Base-by-base conservation (phyloP, 2,888 invertebrate genomes). In the Noctuana brunneofusca region DNA sequence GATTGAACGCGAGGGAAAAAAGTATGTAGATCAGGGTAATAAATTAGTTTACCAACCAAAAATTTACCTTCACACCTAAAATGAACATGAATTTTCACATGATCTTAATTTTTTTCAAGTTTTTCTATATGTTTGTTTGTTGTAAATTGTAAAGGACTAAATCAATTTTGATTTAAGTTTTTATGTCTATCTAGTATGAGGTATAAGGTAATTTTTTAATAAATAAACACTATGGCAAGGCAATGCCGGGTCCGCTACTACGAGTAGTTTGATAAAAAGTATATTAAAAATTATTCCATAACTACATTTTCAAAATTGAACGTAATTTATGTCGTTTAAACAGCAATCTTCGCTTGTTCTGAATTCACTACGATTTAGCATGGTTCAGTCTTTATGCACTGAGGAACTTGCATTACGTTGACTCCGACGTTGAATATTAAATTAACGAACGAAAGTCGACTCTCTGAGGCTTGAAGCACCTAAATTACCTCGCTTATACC, bases 361-460 rank as follows among this genome's bases (percentile, higher is more conserved):
- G 11, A 24, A 48, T 48, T 22, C 22, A 22, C 48, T n/a, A n/a
- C 35, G 12, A n/a, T 12, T 18, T 27, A 41, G n/a, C 35, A 35
- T 58, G 41, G 52, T 27, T 22, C 50, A 30, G 41, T 16, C 27
- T 58, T 50, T 38, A 64, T 60, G 60, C 58, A 60, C 58, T 20
- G 55, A 49, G 64, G 64, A 65, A 65, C 58, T 65, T 57, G 59
- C 56, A 53, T 59, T 64, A 65, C 62, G 53, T 58, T 65, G 58
- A 58, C 58, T 50, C 50, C 12, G 27, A 64, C 58, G 64, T 68
- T 67, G 68, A 69, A 71, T 71, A 66, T 65, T 65, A 71, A 70
- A 66, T 60, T 66, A 64, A 63, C 52, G 60, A 58, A 69, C 58
- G 70, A 70, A 70, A 70, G 71, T 68, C 62, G 64, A 68, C 66